Percentiles rank a stretch among this genome's conserved stretches.
Conservation (phyloP, 35 echinoderm and acorn worm species). For the Lytechinus variegatus region DNA sequence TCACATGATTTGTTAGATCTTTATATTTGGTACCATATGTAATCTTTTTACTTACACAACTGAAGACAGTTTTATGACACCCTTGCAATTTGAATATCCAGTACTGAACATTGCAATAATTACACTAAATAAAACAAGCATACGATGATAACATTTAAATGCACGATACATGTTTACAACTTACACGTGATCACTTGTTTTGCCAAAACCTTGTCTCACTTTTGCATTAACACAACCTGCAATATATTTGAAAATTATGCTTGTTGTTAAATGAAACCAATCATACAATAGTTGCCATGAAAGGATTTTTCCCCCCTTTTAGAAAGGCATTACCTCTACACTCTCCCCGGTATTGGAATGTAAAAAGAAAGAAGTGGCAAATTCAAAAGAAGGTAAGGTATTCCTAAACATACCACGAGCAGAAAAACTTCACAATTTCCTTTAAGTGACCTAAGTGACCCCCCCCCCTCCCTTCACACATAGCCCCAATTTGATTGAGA, state of each 20-base stretch:
- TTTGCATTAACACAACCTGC: not conserved
- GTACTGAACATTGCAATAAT: not conserved
- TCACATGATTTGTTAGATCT: no score
- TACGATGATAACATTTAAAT: not conserved
- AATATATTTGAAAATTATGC: not conserved
- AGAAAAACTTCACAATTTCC: no score
- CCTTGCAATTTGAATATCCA: not conserved
- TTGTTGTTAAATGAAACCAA: not conserved
- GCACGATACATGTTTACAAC: not conserved
- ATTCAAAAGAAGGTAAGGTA: not conserved
- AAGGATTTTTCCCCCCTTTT: not conserved
- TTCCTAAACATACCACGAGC: no score
- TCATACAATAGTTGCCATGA: not conserved
- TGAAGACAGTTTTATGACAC: not conserved
- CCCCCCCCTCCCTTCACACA: no score
- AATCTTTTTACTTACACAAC: not conserved
- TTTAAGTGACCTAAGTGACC: no score
- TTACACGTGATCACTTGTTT: not conserved
- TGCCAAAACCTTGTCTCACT: not conserved
- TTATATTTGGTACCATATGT: no score
- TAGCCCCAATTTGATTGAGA: no score
- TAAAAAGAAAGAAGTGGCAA: not conserved
- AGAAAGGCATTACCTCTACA: not conserved
- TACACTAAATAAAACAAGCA: not conserved
- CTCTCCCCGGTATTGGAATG: not conserved